A percentile compares a stretch with the other conserved stretches of the same genome.
phyloP scores from a whole-genome alignment of 2,888 invertebrate species.

The Mythimna vitellina region DNA sequence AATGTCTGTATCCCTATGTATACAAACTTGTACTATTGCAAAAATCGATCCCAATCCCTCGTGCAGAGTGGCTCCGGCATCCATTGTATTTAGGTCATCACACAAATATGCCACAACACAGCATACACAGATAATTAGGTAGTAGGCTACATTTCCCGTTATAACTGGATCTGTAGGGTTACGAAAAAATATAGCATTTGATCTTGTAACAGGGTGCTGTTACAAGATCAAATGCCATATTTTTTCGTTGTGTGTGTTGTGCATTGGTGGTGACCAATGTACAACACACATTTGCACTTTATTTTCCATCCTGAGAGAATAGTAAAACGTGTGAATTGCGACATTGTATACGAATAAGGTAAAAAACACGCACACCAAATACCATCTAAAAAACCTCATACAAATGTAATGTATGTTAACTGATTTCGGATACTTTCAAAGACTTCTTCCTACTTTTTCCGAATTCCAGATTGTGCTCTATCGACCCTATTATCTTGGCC shows the following conservation, averaged over 20 bases:
- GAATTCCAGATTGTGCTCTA: slow-evolving; percentile 38
- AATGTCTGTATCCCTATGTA: background rate
- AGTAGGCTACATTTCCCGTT: background rate
- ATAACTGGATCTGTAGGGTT: background rate
- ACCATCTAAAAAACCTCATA: slow-evolving; percentile 31
- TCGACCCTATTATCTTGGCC: slow-evolving; percentile 44
- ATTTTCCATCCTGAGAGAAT: background rate
- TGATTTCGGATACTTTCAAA: slow-evolving; percentile 50
- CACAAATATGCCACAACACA: slow-evolving; percentile 8
- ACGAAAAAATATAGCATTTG: background rate
- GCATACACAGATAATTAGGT: slow-evolving; percentile 12
- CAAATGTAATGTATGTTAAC: slow-evolving; percentile 47
- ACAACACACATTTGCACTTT: background rate
- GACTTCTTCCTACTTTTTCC: slow-evolving; percentile 30
- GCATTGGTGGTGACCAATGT: no score
- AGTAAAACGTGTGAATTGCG: background rate
- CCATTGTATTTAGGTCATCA: slow-evolving; percentile 49
- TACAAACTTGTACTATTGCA: slow-evolving; percentile 9
- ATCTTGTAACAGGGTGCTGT: no score
- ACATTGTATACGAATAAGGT: background rate
- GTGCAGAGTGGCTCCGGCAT: slow-evolving; percentile 10
- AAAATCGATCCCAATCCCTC: slow-evolving; percentile 38
- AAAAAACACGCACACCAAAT: slow-evolving; percentile 14
- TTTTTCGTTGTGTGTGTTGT: no score
- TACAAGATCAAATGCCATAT: no score